These are phyloP conservation scores for Tragopan temminckii DNA, from an alignment of 2,797 vertebrate genomes.

Conservation along the genomic window DNA sequence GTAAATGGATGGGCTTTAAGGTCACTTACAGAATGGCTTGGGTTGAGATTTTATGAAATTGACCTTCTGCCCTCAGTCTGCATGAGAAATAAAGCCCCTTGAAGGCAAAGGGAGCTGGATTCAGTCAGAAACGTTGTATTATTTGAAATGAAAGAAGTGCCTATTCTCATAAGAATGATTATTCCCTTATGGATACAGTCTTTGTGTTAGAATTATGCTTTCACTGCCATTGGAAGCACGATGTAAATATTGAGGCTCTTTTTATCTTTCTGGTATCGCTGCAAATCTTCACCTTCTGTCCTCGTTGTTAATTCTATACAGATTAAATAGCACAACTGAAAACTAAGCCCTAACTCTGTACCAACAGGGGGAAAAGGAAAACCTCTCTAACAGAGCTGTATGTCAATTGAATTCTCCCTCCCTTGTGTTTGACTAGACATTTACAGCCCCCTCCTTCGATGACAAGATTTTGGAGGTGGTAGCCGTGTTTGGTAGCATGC, in stretches of 20 bases:
- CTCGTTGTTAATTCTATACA: background rate
- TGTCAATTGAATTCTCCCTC: slow-evolving; percentile 6
- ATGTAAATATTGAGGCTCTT: background rate
- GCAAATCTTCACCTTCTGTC: background rate
- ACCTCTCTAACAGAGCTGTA: background rate
- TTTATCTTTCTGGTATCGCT: background rate
- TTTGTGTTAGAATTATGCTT: background rate
- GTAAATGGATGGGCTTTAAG: background rate
- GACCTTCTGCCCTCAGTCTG: background rate
- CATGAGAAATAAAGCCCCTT: background rate
- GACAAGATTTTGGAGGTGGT: slow-evolving; percentile 98
- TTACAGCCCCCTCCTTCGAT: slow-evolving; percentile 94
- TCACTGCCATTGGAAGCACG: background rate
- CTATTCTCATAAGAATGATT: background rate
- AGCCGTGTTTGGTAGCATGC: slow-evolving; percentile 97
- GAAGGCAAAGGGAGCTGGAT: background rate
- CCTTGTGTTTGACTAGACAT: slow-evolving; percentile 84
- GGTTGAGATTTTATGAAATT: background rate
- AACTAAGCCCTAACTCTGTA: background rate
- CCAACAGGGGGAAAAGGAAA: background rate
- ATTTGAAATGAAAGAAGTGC: background rate
- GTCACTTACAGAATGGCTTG: too few species aligned
- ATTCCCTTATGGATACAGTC: background rate
- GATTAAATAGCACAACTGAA: background rate
- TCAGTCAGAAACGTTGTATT: background rate